Evolutionary conservation across 2,888 invertebrate species (phyloP).

Genomic region (Drosophila tanythrix): DNA sequence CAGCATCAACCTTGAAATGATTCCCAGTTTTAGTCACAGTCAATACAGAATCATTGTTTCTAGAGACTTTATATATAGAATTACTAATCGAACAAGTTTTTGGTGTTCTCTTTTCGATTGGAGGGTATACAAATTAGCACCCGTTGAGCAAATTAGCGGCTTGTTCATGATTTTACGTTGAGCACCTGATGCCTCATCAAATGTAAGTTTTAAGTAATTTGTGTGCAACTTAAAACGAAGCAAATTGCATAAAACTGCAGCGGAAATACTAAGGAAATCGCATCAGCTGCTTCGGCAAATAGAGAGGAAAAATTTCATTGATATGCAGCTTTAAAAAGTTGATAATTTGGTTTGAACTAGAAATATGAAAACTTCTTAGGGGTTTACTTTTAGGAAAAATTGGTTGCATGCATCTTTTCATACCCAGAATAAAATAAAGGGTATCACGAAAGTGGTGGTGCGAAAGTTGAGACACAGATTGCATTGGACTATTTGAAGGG

Average conservation of each 20-base stretch:
- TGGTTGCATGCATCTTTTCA: background rate
- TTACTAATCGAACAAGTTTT: background rate
- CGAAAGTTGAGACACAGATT: background rate
- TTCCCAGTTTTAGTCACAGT: background rate
- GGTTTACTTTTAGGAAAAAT: background rate
- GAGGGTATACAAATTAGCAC: conserved; percentile 56
- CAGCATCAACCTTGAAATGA: background rate
- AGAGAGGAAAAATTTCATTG: background rate
- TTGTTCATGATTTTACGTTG: conserved; percentile 48
- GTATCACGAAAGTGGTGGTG: background rate
- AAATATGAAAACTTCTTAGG: background rate
- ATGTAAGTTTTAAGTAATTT: conserved; percentile 2
- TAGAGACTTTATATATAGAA: background rate
- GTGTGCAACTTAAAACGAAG: conserved; percentile 27
- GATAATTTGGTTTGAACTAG: background rate
- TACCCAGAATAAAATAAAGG: background rate
- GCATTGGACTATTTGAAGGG: background rate
- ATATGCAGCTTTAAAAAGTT: background rate
- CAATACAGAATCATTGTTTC: background rate
- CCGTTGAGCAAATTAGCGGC: conserved; percentile 60
- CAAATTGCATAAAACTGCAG: conserved; percentile 22
- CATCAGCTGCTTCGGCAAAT: conserved; percentile 16
- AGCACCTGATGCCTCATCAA: conserved; percentile 15
- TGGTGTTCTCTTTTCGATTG: background rate
- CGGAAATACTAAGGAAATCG: conserved; percentile 23